These are phyloP conservation scores for Tubulanus polymorphus DNA, from an alignment of 2,888 invertebrate species.

Conservation along the genomic window DNA sequence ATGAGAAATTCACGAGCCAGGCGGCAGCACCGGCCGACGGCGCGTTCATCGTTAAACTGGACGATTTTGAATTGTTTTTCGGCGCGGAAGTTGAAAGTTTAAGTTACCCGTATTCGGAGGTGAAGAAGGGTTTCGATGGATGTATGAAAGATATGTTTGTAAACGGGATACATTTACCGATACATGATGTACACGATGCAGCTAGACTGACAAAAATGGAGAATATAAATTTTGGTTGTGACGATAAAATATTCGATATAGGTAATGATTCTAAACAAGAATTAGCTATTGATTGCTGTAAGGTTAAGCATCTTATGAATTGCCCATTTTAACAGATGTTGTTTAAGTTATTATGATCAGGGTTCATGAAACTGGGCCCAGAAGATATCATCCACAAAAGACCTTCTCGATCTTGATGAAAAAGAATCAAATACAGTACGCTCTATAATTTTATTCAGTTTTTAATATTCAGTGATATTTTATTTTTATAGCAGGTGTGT, in stretches of 20 bases:
- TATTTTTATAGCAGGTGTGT: constrained; percentile 45
- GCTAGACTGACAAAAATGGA: constrained; percentile 50
- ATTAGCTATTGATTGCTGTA: no score
- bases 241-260: constrained; percentile 19
- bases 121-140: constrained; percentile 82
- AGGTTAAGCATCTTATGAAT: no score
- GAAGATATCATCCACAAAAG: no score
- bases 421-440: no score
- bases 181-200: constrained; percentile 54
- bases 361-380: no score
- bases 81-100: constrained; percentile 69
- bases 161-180: constrained; percentile 69
- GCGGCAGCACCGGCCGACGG: constrained; percentile 66
- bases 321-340: no score
- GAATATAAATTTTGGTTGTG: constrained; percentile 52
- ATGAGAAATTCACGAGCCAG: constrained; percentile 69
- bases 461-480: no score
- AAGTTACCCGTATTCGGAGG: constrained; percentile 46
- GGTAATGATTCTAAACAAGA: not conserved
- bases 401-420: no score
- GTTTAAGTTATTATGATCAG: no score
- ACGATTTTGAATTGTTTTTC: constrained; percentile 76
- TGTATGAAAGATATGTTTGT: constrained; percentile 85
- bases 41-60: constrained; percentile 79
- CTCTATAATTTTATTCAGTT: no score